A percentile compares a stretch with the other conserved stretches of the same genome.
These are phyloP conservation scores for Vidua macroura DNA, from an alignment of 2,113 vertebrate genomes.

Conservation along the genomic window DNA sequence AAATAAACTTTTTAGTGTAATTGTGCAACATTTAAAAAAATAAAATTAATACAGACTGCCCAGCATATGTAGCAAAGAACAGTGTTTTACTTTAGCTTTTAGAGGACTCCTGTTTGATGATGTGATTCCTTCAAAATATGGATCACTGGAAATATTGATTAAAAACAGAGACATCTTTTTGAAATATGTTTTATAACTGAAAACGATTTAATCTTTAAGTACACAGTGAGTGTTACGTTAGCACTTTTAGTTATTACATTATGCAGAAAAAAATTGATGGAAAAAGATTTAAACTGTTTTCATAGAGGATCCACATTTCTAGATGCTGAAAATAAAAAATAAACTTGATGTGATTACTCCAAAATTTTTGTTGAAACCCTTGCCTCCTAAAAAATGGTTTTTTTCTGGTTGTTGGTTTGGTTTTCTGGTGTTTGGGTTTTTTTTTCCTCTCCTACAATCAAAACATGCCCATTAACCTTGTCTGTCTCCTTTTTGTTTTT, in stretches of 20 bases:
- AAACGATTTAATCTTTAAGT: not conserved
- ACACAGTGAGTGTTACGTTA: not conserved
- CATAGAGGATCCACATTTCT: not conserved
- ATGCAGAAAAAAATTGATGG: not conserved
- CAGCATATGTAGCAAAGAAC: not conserved
- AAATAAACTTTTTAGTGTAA: not conserved
- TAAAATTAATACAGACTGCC: accelerated
- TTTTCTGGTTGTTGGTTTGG: not conserved
- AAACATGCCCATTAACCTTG: not conserved
- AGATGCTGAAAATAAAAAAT: not conserved
- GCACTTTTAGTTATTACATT: not conserved
- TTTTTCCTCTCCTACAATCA: not conserved
- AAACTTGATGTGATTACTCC: not conserved
- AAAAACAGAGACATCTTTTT: not conserved
- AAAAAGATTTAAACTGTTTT: not conserved
- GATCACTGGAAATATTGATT: not conserved
- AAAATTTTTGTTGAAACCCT: not conserved
- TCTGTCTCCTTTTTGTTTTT: not conserved
- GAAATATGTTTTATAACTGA: not conserved
- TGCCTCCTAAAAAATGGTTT: not conserved
- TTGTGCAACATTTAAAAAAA: not conserved
- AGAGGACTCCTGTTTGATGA: not conserved
- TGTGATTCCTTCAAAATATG: not conserved
- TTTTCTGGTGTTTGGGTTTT: too few species aligned
- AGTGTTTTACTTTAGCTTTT: not conserved